Evolutionary conservation across 2,113 vertebrate genomes (phyloP), one percentile per base, ranked within the genome.

Genomic region (Toxostoma redivivum): DNA sequence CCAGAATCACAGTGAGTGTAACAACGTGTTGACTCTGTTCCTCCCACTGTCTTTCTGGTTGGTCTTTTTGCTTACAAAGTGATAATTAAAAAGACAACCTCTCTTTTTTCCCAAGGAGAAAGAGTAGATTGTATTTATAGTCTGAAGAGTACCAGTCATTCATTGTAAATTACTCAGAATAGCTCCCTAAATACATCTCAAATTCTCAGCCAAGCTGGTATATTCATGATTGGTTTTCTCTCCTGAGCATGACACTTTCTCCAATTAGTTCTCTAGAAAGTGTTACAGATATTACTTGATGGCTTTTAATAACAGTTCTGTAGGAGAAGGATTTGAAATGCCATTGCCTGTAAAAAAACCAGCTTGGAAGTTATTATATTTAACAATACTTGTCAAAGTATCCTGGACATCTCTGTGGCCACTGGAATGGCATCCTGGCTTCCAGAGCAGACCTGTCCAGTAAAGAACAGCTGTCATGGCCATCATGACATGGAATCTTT

Each of bases 101-200:
- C n/a, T 57, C 47, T 77, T 62, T 58, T 65, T 53, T 54, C 92
- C 76, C 88, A 86, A 87, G 92, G 82, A 90, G 91, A 77, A 83
- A 86, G 37, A 88, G 30, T 93, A 81, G 76, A 71, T 92, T 78
- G 80, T 94, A 78, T 94, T 95, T 95, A 77, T 96, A 91, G 80
- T 94, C 86, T 90, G 76, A 86, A 93, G 80, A 86, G 77, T 78
- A 81, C 76, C 80, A 94, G 91, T 86, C 76, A 67, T 85, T 97
- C 88, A 69, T 70, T 94, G 91, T 90, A 94, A 93, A 94, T 89
- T 96, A 71, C 87, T 85, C 65, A 56, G 84, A 89, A 79, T 72
- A 90, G 70, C 92, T 95, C 87, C 94, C 94, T 94, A 85, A 95
- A 93, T 95, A 81, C 86, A 67, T 88, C 81, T 90, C 67, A 83